Conservation (phyloP, 2,113 vertebrate species). For the Barbus barbus region DNA sequence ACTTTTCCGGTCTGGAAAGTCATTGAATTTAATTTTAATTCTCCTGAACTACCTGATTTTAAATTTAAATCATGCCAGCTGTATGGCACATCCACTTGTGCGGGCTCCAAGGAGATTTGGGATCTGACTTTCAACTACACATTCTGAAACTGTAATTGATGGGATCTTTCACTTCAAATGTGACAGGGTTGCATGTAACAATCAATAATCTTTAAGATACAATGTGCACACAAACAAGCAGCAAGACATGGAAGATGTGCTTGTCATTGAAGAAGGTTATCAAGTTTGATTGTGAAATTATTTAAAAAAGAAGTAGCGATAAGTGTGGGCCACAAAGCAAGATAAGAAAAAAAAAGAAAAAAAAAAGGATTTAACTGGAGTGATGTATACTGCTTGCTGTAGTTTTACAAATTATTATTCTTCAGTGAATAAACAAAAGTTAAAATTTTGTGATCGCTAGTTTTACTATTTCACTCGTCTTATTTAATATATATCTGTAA, state of each 20-base stretch:
- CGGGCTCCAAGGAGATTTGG: conserved; percentile 26
- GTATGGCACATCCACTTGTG: neutral
- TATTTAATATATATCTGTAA: neutral
- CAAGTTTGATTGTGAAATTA: neutral
- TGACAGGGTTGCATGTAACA: conserved; percentile 44
- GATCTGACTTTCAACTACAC: conserved; percentile 41
- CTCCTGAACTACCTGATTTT: neutral
- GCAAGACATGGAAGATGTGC: neutral
- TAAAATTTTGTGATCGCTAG: neutral
- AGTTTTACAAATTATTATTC: neutral
- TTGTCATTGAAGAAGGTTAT: conserved; percentile 5
- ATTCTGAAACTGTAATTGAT: conserved; percentile 52
- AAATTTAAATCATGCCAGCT: conserved; percentile 18
- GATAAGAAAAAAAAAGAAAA: neutral
- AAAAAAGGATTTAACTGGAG: neutral
- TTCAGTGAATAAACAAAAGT: neutral
- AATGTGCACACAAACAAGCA: neutral
- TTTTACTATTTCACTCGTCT: neutral
- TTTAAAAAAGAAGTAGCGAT: too few relatives aligned
- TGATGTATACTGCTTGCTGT: neutral
- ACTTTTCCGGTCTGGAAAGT: neutral
- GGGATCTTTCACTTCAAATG: conserved; percentile 45
- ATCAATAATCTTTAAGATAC: conserved; percentile 48
- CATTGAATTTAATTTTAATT: neutral
- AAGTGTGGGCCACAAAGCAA: neutral